Percentiles rank a stretch among this genome's conserved stretches.
Conservation (phyloP, 2,113 vertebrate species). For the Solea senegalensis region DNA sequence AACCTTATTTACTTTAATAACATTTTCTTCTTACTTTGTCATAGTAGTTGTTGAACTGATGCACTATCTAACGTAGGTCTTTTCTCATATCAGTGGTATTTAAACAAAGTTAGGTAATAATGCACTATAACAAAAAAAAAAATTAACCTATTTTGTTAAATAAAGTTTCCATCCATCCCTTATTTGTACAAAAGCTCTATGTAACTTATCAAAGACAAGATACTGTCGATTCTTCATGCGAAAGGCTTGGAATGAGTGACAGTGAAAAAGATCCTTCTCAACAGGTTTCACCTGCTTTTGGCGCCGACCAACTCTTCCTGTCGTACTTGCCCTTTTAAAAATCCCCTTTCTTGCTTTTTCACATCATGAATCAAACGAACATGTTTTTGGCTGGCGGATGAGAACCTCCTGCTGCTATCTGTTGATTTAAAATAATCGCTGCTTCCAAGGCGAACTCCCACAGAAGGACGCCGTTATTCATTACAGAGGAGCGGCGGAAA, state of each 20-base stretch:
- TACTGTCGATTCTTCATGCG: not conserved
- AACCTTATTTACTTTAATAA: too few species aligned
- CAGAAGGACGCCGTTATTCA: constrained; percentile 61
- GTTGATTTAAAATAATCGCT: constrained; percentile 61
- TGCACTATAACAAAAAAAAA: too few species aligned
- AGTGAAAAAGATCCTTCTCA: too few species aligned
- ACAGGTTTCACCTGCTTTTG: not conserved
- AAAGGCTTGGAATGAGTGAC: not conserved
- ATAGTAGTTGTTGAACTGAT: too few species aligned
- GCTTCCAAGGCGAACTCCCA: constrained; percentile 51
- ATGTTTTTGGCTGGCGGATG: constrained; percentile 17
- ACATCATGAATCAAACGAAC: constrained; percentile 39
- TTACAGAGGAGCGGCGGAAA: constrained; percentile 35
- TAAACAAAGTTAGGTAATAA: too few species aligned
- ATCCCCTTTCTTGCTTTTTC: constrained; percentile 10
- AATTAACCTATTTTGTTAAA: too few species aligned
- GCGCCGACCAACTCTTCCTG: not conserved
- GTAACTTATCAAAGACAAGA: not conserved
- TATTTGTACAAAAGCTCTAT: not conserved
- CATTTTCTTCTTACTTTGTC: too few species aligned
- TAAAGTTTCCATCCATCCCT: too few species aligned
- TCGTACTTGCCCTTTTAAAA: not conserved
- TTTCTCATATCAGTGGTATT: too few species aligned
- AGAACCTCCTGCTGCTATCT: constrained; percentile 50
- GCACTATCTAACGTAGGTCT: too few species aligned